Percentiles rank a stretch among this genome's conserved stretches.
phyloP scores from a whole-genome alignment of 2,113 vertebrate genomes.

The Epinephelus moara region DNA sequence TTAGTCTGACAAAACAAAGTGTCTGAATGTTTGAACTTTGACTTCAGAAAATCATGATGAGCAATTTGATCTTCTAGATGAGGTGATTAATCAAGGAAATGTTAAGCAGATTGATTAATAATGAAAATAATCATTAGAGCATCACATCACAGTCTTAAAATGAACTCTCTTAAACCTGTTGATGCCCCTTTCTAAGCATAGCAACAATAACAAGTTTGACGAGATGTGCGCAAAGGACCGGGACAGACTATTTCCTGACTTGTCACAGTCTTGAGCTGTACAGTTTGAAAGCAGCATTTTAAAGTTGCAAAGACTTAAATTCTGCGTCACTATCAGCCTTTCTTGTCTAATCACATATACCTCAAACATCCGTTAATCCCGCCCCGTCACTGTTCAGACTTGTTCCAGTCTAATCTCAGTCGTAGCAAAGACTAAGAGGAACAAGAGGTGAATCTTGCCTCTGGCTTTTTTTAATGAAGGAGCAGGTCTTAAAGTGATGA shows the following conservation, averaged over 20 bases:
- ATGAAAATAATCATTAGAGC: too few species aligned
- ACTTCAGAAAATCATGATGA: too few species aligned
- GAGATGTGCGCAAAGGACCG: fast-evolving
- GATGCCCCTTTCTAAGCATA: too few species aligned
- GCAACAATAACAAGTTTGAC: not conserved
- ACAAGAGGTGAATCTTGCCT: not conserved
- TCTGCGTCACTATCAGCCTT: not conserved
- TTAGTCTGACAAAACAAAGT: too few species aligned
- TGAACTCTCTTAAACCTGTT: not conserved
- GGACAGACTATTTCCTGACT: not conserved
- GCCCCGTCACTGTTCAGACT: constrained; percentile 8
- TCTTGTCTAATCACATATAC: not conserved
- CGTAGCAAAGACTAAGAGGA: not conserved
- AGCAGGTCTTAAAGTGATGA: not conserved
- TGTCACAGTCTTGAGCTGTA: not conserved
- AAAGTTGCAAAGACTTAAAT: not conserved
- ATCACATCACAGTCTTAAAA: too few species aligned
- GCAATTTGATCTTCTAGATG: too few species aligned
- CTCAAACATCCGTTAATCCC: not conserved
- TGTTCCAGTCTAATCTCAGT: not conserved
- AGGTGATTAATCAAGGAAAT: too few species aligned
- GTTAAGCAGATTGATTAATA: too few species aligned
- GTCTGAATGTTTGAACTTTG: too few species aligned
- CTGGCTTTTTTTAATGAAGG: not conserved
- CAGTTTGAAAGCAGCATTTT: not conserved